Evolutionary conservation across 2,113 vertebrate species (phyloP), one percentile per base, ranked within the genome.

Genomic region (Syngnathus typhle): DNA sequence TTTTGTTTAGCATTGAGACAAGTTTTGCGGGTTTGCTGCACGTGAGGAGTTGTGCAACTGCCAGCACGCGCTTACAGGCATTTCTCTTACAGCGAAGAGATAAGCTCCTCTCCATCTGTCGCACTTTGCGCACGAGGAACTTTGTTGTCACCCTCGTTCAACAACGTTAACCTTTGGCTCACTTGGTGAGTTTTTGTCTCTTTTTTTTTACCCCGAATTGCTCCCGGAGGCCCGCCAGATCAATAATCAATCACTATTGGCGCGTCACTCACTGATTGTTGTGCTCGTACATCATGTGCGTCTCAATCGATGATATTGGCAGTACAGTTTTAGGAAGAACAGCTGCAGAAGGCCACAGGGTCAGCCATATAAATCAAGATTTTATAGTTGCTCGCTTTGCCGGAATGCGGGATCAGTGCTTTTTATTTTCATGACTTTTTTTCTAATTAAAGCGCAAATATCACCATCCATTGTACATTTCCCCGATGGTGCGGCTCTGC

Each of bases 91-190:
- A 52, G 75, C 76, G 49, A 64, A 68, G 76, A 72, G 85, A 85
- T 89, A 74, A 88, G 75, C 82, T 63, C 62, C 32, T 41, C 59
- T 77, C 87, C 86, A 84, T 86, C 84, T 88, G 86, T 76, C 72
- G 72, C 66, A 27, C 63, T 79, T 79, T 76, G 62, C 70, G 62
- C 66, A 63, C 52, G 43, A 54, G 58, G 18, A 64, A 69, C 75
- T 65, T 49, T 70, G 5, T 37, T 69, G 52, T 64, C 60, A 69
- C 69, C 47, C 11, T 15, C 21, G 55, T 21, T 67, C 32, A 59
- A 73, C 41, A 59, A 44, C 21, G 58, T 36, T 21, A 21, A 23
- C 13, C 0, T 27, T 16, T 12, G 18, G 19, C 49, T n/a, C 55
- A 38, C 58, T 54, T 68, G 36, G 2, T 38, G 15, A 4, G 37